phyloP scores from a whole-genome alignment of 2,797 vertebrate species.

The Peromyscus melanophrys region DNA sequence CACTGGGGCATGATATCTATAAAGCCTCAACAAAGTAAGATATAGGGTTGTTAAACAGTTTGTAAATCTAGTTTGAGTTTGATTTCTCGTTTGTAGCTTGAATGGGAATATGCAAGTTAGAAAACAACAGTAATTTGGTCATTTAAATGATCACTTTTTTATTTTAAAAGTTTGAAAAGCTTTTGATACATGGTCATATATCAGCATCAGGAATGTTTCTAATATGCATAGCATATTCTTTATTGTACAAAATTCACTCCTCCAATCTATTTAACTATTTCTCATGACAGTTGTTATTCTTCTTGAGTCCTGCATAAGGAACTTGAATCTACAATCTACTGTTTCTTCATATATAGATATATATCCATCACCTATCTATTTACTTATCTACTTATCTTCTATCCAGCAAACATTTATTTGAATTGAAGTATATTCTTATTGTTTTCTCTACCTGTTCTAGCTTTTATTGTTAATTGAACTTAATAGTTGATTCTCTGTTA shows the following conservation, averaged over 20 bases:
- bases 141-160: background rate
- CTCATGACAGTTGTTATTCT: background rate
- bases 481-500: background rate
- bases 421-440: background rate
- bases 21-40: background rate
- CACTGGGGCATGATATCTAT: background rate
- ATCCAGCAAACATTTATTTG: background rate
- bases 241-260: background rate
- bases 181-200: background rate
- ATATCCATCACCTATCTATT: background rate
- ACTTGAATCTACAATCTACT: background rate
- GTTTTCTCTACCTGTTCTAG: background rate
- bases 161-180: background rate
- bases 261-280: background rate
- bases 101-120: background rate
- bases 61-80: background rate
- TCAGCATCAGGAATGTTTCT: background rate
- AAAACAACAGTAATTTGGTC: background rate
- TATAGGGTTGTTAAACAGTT: constrained; percentile 35
- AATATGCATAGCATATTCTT: background rate
- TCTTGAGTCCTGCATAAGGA: background rate
- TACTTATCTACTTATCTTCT: background rate
- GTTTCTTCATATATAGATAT: background rate
- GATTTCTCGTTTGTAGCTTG: background rate
- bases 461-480: background rate